These are phyloP conservation scores for Microplitis deprimator DNA, from an alignment of 2,888 invertebrate species.

Conservation along the genomic window DNA sequence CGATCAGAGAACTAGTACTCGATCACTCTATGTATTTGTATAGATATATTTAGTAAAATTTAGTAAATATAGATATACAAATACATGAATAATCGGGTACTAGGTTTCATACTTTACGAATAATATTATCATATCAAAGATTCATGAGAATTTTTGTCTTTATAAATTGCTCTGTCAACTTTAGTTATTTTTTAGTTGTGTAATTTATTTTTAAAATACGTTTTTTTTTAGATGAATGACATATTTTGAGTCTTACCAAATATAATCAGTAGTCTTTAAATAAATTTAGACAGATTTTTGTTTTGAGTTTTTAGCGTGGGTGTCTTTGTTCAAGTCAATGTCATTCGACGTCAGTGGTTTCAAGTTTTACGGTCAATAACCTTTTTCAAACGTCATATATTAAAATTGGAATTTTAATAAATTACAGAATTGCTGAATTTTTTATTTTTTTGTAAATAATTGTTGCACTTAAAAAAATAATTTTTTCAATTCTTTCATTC, in stretches of 20 bases:
- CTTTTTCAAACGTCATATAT: background rate
- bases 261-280: background rate
- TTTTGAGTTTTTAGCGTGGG: slow-evolving; percentile 1
- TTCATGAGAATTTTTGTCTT: background rate
- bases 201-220: background rate
- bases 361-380: slow-evolving; percentile 5
- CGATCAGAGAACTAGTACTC: no score
- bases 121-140: background rate
- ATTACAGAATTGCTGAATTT: background rate
- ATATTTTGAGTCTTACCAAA: slow-evolving; percentile 6
- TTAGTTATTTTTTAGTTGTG: background rate
- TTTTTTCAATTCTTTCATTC: no score
- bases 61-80: no score
- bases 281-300: slow-evolving; percentile 12
- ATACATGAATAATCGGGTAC: no score
- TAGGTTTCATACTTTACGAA: background rate
- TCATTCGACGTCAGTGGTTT: slow-evolving; percentile 11
- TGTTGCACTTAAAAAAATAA: no score
- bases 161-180: background rate
- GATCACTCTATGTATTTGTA: no score
- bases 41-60: no score
- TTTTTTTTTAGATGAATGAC: slow-evolving; percentile 5
- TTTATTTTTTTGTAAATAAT: no score
- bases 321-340: slow-evolving; percentile 7
- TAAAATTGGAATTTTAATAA: background rate